Conservation (phyloP, 1,140 invertebrate species). For the Eumeta japonica region DNA sequence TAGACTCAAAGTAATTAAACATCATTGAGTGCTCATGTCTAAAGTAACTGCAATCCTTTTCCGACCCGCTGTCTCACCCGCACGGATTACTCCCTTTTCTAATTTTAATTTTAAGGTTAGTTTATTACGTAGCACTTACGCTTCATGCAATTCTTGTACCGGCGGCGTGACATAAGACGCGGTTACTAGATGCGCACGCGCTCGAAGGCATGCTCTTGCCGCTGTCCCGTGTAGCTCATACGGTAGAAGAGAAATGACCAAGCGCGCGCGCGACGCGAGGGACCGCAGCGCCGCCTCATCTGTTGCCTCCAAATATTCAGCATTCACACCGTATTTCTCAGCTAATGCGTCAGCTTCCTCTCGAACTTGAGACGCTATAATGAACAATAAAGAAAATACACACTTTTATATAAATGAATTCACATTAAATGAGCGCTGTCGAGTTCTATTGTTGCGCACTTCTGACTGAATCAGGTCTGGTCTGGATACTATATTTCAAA, state of each 20-base stretch:
- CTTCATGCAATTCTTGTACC: constrained; percentile 76
- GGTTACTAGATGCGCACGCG: constrained; percentile 91
- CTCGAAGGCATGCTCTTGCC: constrained; percentile 83
- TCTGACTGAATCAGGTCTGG: too few species aligned
- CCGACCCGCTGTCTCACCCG: too few species aligned
- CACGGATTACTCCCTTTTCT: too few species aligned
- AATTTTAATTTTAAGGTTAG: too few species aligned
- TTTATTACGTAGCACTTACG: constrained; percentile 56
- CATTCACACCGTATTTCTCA: constrained; percentile 75
- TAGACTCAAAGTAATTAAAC: too few species aligned
- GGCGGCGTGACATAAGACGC: constrained; percentile 90
- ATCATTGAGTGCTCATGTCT: too few species aligned
- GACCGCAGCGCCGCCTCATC: constrained; percentile 62
- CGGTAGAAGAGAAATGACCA: constrained; percentile 87
- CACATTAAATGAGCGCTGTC: too few species aligned
- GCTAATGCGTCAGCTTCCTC: constrained; percentile 85
- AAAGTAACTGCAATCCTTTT: too few species aligned
- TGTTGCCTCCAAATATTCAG: constrained; percentile 76
- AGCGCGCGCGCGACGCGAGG: constrained; percentile 22
- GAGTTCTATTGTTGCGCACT: too few species aligned
- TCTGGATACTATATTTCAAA: too few species aligned
- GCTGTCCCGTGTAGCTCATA: constrained; percentile 83
- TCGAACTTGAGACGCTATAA: constrained; percentile 83
- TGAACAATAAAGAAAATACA: too few species aligned
- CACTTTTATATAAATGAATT: not conserved